These are phyloP conservation scores for Phoxinus dragarum DNA, from an alignment of 2,797 vertebrate genomes.

Conservation along the genomic window DNA sequence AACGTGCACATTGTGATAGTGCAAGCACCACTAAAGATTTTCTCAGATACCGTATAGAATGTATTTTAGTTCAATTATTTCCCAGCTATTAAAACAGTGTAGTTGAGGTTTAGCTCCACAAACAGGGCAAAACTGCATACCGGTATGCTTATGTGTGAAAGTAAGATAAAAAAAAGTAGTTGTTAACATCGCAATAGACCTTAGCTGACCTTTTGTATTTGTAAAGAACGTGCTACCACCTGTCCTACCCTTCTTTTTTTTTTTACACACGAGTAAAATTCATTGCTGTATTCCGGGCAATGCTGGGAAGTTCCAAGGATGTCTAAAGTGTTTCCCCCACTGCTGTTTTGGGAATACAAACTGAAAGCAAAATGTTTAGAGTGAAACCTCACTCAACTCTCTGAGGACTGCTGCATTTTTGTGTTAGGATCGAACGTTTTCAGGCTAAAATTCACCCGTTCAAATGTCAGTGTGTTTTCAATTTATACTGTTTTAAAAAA, in stretches of 20 bases:
- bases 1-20: too few species aligned
- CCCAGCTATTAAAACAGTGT: background rate
- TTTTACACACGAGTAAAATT: conserved; percentile 53
- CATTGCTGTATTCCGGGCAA: background rate
- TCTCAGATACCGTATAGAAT: background rate
- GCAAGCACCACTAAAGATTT: background rate
- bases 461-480: conserved; percentile 67
- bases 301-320: conserved; percentile 49
- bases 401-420: conserved; percentile 58
- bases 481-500: conserved; percentile 69
- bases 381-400: conserved; percentile 61
- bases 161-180: background rate
- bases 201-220: conserved; percentile 1
- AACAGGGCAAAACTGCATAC: background rate
- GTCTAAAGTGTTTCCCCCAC: background rate
- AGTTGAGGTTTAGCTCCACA: background rate
- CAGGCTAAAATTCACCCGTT: conserved; percentile 61
- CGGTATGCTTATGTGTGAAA: background rate
- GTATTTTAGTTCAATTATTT: background rate
- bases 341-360: conserved; percentile 55
- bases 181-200: background rate
- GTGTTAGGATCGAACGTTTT: conserved; percentile 61
- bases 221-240: conserved; percentile 1
- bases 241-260: background rate
- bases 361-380: conserved; percentile 62